Percentiles rank a stretch among this genome's conserved stretches.
Conservation (phyloP, 2,888 invertebrate genomes). For the Gari tellinella region DNA sequence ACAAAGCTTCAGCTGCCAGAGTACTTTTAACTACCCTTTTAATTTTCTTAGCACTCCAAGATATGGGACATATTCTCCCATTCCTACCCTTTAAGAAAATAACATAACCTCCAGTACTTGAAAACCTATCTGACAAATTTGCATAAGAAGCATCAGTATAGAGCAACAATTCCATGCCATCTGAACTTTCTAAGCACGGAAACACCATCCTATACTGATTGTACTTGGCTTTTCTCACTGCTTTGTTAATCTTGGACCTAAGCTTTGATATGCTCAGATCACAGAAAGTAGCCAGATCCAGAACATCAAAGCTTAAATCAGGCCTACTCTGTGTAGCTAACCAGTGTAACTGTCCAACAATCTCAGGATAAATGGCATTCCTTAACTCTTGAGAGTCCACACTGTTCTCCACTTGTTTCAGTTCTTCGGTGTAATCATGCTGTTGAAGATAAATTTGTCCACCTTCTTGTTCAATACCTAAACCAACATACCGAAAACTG, state of each 20-base stretch:
- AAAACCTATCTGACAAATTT: constrained; percentile 50
- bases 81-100: constrained; percentile 35
- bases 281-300: constrained; percentile 24
- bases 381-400: neutral
- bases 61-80: constrained; percentile 19
- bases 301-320: constrained; percentile 43
- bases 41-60: constrained; percentile 48
- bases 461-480: constrained; percentile 30
- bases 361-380: constrained; percentile 11
- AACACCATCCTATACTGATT: constrained; percentile 30
- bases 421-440: constrained; percentile 16
- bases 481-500: constrained; percentile 46
- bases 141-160: constrained; percentile 55
- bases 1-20: constrained; percentile 51
- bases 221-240: constrained; percentile 25
- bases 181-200: constrained; percentile 21
- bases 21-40: constrained; percentile 53
- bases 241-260: constrained; percentile 24
- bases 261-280: constrained; percentile 13
- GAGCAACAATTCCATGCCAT: constrained; percentile 28
- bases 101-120: constrained; percentile 35
- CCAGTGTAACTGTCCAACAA: constrained; percentile 37
- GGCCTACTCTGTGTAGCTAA: constrained; percentile 44
- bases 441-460: constrained; percentile 33
- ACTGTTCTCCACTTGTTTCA: constrained; percentile 3